A percentile compares a stretch with the other conserved stretches of the same genome.
These are phyloP conservation scores for Eugnorisma glareosa DNA, from an alignment of 2,888 invertebrate species.

Conservation along the genomic window DNA sequence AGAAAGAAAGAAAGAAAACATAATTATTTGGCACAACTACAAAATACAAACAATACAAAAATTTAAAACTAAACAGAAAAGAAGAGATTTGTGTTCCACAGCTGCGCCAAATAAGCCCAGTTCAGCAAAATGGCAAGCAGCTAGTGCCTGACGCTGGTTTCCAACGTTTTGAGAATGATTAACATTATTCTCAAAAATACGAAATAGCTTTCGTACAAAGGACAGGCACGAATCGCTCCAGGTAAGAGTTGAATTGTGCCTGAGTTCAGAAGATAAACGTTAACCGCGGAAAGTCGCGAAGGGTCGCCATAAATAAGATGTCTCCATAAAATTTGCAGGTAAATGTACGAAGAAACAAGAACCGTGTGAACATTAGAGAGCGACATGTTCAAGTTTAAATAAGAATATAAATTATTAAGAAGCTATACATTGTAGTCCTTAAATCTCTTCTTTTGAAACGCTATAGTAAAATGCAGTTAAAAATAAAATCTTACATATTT, in stretches of 20 bases:
- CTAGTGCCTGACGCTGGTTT: too few species aligned
- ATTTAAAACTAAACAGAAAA: too few species aligned
- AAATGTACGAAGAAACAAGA: not conserved
- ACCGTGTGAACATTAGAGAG: not conserved
- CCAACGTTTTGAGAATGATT: not conserved
- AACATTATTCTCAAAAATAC: not conserved
- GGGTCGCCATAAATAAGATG: slow-evolving; percentile 27
- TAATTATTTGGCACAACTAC: too few species aligned
- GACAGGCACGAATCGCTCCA: not conserved
- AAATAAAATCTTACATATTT: not conserved
- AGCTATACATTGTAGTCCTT: not conserved
- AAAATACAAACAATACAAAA: too few species aligned
- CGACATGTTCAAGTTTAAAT: not conserved
- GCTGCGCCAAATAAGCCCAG: too few species aligned
- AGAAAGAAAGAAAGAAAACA: too few species aligned
- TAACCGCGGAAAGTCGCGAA: not conserved
- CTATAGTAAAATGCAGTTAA: not conserved
- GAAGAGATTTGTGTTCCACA: too few species aligned
- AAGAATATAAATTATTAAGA: not conserved
- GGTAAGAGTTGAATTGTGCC: not conserved
- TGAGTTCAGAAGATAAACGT: slow-evolving; percentile 26
- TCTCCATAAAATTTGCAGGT: slow-evolving; percentile 10
- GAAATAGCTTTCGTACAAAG: not conserved
- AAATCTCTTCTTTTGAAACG: not conserved
- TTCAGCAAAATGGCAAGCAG: too few species aligned